Evolutionary conservation across 2,888 invertebrate genomes (phyloP).

Genomic region (Pollenia angustigena): DNA sequence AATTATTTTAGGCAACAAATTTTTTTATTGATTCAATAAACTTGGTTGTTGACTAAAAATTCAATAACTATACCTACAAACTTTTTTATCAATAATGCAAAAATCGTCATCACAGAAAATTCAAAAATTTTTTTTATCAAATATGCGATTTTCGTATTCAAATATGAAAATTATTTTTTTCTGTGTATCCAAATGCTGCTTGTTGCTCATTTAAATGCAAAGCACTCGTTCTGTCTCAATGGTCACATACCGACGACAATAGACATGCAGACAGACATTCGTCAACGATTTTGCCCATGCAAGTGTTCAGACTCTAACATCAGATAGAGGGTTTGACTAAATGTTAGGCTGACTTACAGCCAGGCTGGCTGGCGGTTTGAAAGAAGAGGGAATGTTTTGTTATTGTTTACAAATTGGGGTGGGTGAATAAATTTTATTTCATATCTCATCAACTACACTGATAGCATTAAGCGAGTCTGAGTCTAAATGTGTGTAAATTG

Average conservation of each 20-base stretch:
- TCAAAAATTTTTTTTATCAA: too few relatives aligned
- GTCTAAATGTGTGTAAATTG: conserved; percentile 42
- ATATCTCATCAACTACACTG: conserved; percentile 21
- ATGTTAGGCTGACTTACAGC: conserved; percentile 26
- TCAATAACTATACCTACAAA: too few relatives aligned
- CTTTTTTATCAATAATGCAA: too few relatives aligned
- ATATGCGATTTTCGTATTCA: too few relatives aligned
- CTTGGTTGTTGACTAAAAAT: too few relatives aligned
- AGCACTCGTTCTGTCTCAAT: conserved; percentile 64
- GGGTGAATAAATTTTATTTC: conserved; percentile 3
- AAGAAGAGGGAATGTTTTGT: conserved; percentile 47
- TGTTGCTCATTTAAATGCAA: conserved; percentile 57
- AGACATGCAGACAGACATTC: conserved; percentile 60
- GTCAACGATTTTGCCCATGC: conserved; percentile 31
- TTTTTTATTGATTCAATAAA: too few relatives aligned
- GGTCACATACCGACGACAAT: conserved; percentile 42
- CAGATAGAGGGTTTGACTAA: conserved; percentile 2
- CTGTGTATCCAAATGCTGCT: neutral
- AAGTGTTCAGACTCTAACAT: conserved; percentile 21
- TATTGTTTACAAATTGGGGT: conserved; percentile 66
- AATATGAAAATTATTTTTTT: too few relatives aligned
- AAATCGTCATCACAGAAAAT: too few relatives aligned
- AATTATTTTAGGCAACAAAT: too few relatives aligned
- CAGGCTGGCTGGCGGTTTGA: neutral
- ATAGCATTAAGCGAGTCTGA: conserved; percentile 30